Evolutionary conservation across 2,888 invertebrate genomes (phyloP).

Genomic region (Eupsilia transversa): DNA sequence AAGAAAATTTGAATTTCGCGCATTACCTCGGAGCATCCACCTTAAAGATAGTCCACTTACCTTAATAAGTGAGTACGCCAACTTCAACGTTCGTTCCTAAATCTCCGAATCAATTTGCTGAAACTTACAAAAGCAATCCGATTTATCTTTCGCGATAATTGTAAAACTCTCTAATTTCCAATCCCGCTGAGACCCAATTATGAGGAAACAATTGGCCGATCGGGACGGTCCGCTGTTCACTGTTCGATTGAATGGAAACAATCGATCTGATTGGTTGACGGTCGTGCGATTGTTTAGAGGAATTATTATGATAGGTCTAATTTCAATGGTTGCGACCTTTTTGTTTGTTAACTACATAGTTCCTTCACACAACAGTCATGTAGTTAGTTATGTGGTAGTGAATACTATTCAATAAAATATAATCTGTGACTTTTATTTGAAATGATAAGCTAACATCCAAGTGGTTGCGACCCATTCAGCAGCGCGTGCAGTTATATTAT

Average conservation of each 20-base stretch:
- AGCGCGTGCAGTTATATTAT: not conserved
- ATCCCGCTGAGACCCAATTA: conserved; percentile 60
- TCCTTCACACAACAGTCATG: not conserved
- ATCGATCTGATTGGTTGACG: conserved; percentile 40
- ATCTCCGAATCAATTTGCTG: conserved; percentile 41
- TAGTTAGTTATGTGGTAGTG: not conserved
- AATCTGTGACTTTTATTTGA: not conserved
- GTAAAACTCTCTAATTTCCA: conserved; percentile 64
- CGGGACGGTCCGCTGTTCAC: conserved; percentile 37
- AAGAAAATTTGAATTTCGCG: too few relatives aligned
- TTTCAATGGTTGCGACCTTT: conserved; percentile 4
- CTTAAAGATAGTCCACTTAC: conserved; percentile 5
- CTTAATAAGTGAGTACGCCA: not conserved
- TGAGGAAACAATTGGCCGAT: conserved; percentile 61
- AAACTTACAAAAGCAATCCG: conserved; percentile 57
- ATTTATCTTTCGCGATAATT: conserved; percentile 58
- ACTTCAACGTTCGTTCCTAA: not conserved
- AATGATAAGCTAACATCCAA: not conserved
- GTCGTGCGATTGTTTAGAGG: conserved; percentile 33
- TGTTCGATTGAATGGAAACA: conserved; percentile 52
- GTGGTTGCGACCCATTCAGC: not conserved
- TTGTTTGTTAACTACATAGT: not conserved
- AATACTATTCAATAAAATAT: too few relatives aligned
- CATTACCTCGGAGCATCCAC: too few relatives aligned
- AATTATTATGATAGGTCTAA: conserved; percentile 40